Conservation (phyloP, 2,113 vertebrate species). For the Ctenomys sociabilis region DNA sequence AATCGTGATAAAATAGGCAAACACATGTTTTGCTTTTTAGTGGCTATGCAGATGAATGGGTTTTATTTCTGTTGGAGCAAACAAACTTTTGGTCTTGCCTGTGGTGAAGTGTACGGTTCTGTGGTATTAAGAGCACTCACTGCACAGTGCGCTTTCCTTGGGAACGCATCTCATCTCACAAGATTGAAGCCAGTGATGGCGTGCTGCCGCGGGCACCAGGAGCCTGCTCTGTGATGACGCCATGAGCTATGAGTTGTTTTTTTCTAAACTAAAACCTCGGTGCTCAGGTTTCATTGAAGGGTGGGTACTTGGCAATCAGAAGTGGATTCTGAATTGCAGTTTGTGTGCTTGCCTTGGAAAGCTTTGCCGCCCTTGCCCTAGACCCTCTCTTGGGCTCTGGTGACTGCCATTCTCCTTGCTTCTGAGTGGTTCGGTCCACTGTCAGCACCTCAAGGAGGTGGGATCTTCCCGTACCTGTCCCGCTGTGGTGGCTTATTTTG, state of each 20-base stretch:
- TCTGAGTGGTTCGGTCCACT: background rate
- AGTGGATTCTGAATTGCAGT: background rate
- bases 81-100: background rate
- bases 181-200: background rate
- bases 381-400: no score
- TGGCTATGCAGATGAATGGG: background rate
- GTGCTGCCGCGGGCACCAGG: fast-evolving
- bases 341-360: background rate
- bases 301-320: background rate
- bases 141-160: background rate
- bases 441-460: no score
- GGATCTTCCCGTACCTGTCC: background rate
- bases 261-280: background rate
- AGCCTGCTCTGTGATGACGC: background rate
- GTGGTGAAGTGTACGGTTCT: background rate
- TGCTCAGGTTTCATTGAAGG: background rate
- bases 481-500: background rate
- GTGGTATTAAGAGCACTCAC: background rate
- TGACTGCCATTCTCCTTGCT: background rate
- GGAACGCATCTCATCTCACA: background rate
- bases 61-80: background rate
- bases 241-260: background rate
- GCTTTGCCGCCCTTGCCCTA: background rate
- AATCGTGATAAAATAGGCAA: background rate
- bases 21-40: background rate